phyloP scores from a whole-genome alignment of 1,140 invertebrate genomes.

The Ladona fulva region DNA sequence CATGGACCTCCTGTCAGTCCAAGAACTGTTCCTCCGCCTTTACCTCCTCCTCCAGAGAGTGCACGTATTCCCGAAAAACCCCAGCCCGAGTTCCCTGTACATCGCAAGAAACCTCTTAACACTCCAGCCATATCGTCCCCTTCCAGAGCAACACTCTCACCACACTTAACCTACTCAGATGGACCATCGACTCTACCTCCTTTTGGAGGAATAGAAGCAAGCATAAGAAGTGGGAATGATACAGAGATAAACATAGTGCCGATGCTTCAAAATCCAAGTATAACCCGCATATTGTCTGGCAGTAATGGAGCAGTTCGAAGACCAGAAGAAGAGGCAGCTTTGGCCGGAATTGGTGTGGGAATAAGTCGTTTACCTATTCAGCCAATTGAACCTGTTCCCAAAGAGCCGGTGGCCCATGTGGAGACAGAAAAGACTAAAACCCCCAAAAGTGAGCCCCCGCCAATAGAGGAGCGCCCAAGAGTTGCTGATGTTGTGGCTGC shows the following conservation, averaged over 20 bases:
- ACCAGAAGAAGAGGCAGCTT: conserved; percentile 44
- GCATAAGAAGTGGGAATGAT: conserved; percentile 31
- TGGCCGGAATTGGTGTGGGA: conserved; percentile 23
- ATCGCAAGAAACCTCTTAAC: conserved; percentile 13
- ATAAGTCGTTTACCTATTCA: neutral
- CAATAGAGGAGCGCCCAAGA: conserved; percentile 20
- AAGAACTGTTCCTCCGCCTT: neutral
- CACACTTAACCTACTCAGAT: conserved; percentile 10
- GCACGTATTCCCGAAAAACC: neutral
- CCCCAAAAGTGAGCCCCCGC: conserved; percentile 19
- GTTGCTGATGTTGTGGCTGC: neutral
- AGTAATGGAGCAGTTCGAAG: conserved; percentile 62
- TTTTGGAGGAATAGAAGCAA: neutral
- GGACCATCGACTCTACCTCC: neutral
- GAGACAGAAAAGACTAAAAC: conserved; percentile 16
- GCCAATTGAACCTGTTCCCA: conserved; percentile 25
- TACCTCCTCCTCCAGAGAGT: conserved; percentile 2
- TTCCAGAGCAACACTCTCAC: neutral
- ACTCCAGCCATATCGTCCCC: conserved; percentile 9
- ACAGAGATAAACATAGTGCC: conserved; percentile 50
- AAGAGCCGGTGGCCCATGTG: conserved; percentile 24
- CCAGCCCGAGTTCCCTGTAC: neutral
- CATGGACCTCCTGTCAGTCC: neutral
- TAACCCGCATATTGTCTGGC: conserved; percentile 67
- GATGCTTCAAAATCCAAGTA: conserved; percentile 54